Evolutionary conservation across 2,797 vertebrate genomes (phyloP).

Genomic region (Menidia menidia): DNA sequence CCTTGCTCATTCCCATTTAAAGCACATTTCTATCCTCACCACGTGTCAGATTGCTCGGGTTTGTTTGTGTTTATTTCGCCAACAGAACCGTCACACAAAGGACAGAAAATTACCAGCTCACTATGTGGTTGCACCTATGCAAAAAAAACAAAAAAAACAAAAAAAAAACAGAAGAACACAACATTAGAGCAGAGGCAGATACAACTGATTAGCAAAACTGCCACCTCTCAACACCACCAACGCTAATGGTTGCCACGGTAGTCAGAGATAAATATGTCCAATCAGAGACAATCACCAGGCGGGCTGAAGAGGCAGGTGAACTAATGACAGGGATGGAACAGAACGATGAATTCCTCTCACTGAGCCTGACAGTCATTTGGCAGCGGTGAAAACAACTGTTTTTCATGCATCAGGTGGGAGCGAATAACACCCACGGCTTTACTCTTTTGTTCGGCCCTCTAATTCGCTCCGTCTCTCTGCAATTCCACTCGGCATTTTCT

Average conservation of each 20-base stretch:
- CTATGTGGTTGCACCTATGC: not conserved
- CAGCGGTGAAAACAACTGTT: constrained; percentile 67
- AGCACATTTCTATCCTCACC: constrained; percentile 39
- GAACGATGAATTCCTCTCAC: constrained; percentile 61
- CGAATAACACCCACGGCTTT: constrained; percentile 60
- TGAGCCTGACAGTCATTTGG: constrained; percentile 62
- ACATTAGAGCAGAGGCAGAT: constrained; percentile 60
- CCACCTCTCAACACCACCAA: constrained; percentile 76
- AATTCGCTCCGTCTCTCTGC: constrained; percentile 36
- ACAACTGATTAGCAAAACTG: constrained; percentile 76
- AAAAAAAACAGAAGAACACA: constrained; percentile 20
- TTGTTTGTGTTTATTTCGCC: constrained; percentile 14
- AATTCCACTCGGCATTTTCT: constrained; percentile 57
- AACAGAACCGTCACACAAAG: constrained; percentile 27
- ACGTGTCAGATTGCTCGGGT: constrained; percentile 49
- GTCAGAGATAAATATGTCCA: constrained; percentile 77
- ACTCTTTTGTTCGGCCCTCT: constrained; percentile 33
- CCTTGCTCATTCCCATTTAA: constrained; percentile 31
- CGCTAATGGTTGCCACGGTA: constrained; percentile 72
- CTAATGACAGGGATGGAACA: constrained; percentile 71
- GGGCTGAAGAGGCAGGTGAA: constrained; percentile 77
- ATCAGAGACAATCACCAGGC: constrained; percentile 76
- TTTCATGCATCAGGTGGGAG: constrained; percentile 66
- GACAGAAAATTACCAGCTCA: constrained; percentile 20
- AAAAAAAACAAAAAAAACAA: constrained; percentile 10